Base-by-base conservation (phyloP, 2,797 vertebrate species). In the Hapalemur alaotrensis region DNA sequence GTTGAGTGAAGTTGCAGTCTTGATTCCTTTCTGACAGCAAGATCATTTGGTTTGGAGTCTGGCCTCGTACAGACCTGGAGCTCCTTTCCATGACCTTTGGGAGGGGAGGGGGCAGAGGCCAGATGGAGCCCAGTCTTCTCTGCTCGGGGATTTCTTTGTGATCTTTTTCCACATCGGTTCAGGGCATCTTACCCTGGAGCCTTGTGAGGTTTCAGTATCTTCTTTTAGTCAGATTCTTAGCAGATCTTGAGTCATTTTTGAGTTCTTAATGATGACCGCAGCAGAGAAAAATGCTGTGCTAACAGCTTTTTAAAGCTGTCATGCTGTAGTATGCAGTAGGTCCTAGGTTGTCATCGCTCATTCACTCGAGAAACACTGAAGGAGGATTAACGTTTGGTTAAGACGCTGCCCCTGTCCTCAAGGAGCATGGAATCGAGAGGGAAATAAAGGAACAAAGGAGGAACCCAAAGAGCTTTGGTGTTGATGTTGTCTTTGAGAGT, bases 191-290 rank as follows among this genome's bases (percentile, higher is more conserved):
- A 63, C 81, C 30, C 10, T 59, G 30, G 35, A 85, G 32, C 32
- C 85, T 93, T 57, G 38, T 28, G 67, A 91, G 52, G 50, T 73
- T 43, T 96, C 61, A 35, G 4, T 41, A 50, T 83, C 48, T 28
- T 93, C 61, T 61, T 89, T 52, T 69, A 43, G 65, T 89, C 22
- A 70, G 75, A 15, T 86, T 91, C 76, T 81, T 75, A 93, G 78
- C 76, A 95, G 80, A 54, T 93, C 82, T 82, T 89, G 91, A 95
- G 78, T 52, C 13, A 57, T 52, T 72, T 93, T 54, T 90, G 52
- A 90, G 46, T 83, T 93, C 12, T 70, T 95, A 73, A 85, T 12
- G 35, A 61, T 90, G 80, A 88, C 23, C 32, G 48, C 61, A 95
- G 65, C 52, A 82, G 86, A 93, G 73, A 93, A 90, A 87, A 93